These are phyloP conservation scores for Polypterus senegalus DNA, from an alignment of 2,113 vertebrate species.

Conservation along the genomic window DNA sequence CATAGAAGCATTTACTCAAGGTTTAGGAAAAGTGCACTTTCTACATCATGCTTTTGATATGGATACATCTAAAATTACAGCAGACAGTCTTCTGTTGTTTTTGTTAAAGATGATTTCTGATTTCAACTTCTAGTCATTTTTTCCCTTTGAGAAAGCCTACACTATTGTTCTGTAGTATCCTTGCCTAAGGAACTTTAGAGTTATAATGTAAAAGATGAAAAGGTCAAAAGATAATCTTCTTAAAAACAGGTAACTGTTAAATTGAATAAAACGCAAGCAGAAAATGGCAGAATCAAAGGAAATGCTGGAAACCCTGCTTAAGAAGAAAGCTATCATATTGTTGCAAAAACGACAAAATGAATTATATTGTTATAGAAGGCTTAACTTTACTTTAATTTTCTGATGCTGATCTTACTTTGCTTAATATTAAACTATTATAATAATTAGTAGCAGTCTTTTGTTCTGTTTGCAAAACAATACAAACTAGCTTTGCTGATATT, in stretches of 20 bases:
- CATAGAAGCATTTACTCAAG: not conserved
- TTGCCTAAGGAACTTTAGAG: conserved; percentile 6
- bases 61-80: conserved; percentile 12
- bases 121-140: not conserved
- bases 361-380: too few species aligned
- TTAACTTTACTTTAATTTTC: too few species aligned
- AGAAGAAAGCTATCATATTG: too few species aligned
- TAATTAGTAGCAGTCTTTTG: too few species aligned
- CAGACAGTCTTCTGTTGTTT: not conserved
- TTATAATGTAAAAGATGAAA: conserved; percentile 9
- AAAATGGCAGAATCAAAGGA: too few species aligned
- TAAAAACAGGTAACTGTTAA: conserved; percentile 13
- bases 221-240: conserved; percentile 14
- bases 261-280: conserved; percentile 12
- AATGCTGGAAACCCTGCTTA: too few species aligned
- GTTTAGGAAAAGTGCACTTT: not conserved
- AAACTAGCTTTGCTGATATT: too few species aligned
- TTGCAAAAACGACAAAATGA: too few species aligned
- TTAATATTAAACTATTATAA: too few species aligned
- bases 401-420: too few species aligned
- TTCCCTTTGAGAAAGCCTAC: not conserved
- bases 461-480: too few species aligned
- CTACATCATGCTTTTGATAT: conserved; percentile 6
- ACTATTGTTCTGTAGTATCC: not conserved
- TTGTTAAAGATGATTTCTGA: conserved; percentile 1